Evolutionary conservation across 1,140 invertebrate genomes (phyloP), one percentile per base, ranked within the genome.

Genomic region (Penaeus vannamei): DNA sequence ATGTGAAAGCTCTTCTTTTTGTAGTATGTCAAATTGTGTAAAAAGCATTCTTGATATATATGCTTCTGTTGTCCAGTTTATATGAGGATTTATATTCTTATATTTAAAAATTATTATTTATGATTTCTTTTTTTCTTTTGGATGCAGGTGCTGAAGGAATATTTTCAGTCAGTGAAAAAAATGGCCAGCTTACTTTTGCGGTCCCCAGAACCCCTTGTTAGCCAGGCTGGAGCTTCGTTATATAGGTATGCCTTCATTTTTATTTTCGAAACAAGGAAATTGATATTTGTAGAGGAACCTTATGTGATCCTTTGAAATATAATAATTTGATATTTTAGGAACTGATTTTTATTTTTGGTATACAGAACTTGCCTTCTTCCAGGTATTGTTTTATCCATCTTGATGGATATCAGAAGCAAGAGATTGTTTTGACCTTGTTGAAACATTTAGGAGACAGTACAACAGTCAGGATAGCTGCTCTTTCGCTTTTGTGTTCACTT

Each of bases 391-490:
- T 90, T 77, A 29, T 90, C 19, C 77, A 84, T n/a, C 64, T 90
- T 20, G 86, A 64, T 46, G 85, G 85, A 1, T 85, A 87, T 60
- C 87, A 86, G 69, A 83, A 84, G 84, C 91, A 91, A 79, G 91
- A 91, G 84, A 69, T 89, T 53, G 86, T 91, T 17, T 59, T 91
- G 23, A 80, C 80, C n/a, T 72, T 91, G n/a, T 59, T 91, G 76
- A 64, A 80, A 0, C 91, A 90, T 46, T 72, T 90, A 29, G 87
- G 89, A 17, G 90, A 91, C 84, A 86, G 29, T 46, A n/a, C 23
- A 36, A n/a, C 29, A 2, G 86, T 89, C 64, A 83, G 91, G 60
- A 60, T 62, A 64, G 46, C 76, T 53, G 76, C 87, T 8, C 90
- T 91, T 23, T 72, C 84, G n/a, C 84, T 90, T 23, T 66, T 90